Evolutionary conservation across 1,140 invertebrate species (phyloP).

Genomic region (Drosophila guanche): DNA sequence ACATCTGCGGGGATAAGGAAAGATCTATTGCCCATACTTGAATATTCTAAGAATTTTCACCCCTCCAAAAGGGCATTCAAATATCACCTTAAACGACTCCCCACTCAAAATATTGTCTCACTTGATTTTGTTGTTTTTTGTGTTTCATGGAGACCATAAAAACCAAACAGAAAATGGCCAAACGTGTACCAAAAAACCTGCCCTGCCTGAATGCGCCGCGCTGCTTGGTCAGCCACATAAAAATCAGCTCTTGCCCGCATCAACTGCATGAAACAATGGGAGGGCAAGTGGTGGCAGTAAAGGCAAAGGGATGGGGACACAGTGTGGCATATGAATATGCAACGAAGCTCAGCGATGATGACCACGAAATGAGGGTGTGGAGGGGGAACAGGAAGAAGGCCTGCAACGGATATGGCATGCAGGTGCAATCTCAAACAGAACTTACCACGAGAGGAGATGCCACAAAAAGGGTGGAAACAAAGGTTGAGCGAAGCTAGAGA

Average conservation of each 20-base stretch:
- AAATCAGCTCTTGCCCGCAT: constrained; percentile 68
- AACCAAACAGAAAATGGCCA: constrained; percentile 73
- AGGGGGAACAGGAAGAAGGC: constrained; percentile 18
- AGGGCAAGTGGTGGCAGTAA: too few relatives aligned
- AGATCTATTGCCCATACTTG: too few relatives aligned
- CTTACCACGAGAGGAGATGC: constrained; percentile 18
- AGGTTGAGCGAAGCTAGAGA: too few relatives aligned
- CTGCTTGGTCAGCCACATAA: constrained; percentile 66
- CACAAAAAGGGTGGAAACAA: too few relatives aligned
- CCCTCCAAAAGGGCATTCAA: constrained; percentile 31
- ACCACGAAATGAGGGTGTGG: constrained; percentile 38
- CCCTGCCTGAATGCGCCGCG: constrained; percentile 10
- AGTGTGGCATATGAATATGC: constrained; percentile 60
- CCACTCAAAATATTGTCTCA: constrained; percentile 5
- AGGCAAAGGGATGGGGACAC: background rate
- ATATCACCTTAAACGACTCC: background rate
- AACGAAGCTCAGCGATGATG: constrained; percentile 56
- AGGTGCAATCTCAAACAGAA: constrained; percentile 75
- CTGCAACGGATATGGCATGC: constrained; percentile 63
- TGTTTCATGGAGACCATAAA: constrained; percentile 52
- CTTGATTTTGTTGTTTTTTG: constrained; percentile 32
- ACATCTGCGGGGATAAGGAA: too few relatives aligned
- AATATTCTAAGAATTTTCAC: too few relatives aligned
- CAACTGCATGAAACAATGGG: constrained; percentile 58
- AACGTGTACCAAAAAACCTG: constrained; percentile 49